phyloP scores from a whole-genome alignment of 2,888 invertebrate genomes.

The Blomia tropicalis region DNA sequence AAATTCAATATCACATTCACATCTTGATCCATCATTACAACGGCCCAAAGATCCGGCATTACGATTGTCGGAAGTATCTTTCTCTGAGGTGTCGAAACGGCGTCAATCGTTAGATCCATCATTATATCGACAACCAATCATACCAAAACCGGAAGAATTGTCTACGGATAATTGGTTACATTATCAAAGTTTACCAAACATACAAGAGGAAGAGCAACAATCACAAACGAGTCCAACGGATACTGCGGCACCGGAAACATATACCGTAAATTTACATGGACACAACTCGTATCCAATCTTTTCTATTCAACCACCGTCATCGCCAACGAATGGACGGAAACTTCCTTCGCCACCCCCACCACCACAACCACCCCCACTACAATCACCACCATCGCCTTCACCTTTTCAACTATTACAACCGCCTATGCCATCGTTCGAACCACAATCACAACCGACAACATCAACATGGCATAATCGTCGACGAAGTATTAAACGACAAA shows the following conservation, averaged over 20 bases:
- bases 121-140: neutral
- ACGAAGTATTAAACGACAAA: slow-evolving; percentile 15
- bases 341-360: neutral
- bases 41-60: no score
- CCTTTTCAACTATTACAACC: neutral
- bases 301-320: neutral
- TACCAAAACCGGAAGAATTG: neutral
- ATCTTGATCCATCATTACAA: neutral
- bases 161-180: slow-evolving; percentile 20
- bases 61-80: neutral
- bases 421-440: neutral
- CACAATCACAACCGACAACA: neutral
- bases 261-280: neutral
- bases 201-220: slow-evolving; percentile 20
- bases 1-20: neutral
- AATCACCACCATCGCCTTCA: no score
- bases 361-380: neutral
- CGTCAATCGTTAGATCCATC: slow-evolving; percentile 22
- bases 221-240: neutral
- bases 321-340: neutral
- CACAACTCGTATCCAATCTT: neutral
- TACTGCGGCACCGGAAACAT: neutral
- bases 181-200: slow-evolving; percentile 24
- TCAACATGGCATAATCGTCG: neutral
- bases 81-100: neutral